These are phyloP conservation scores for Drosophila busckii DNA, from an alignment of 1,140 invertebrate genomes.

Conservation along the genomic window DNA sequence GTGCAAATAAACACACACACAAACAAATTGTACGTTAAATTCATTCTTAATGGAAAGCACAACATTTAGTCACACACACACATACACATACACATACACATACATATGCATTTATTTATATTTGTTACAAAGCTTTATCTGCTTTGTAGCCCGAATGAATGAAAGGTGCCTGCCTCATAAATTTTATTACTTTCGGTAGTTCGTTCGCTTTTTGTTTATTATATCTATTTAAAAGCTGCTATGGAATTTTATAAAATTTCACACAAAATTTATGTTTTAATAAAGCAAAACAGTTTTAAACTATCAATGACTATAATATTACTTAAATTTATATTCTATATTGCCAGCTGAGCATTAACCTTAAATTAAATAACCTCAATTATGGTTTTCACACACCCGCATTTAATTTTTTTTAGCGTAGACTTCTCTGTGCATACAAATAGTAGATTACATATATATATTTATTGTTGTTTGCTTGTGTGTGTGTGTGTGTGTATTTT, in stretches of 20 bases:
- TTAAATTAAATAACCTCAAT: no score
- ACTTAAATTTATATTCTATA: no score
- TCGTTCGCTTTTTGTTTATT: no score
- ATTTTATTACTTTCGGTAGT: slow-evolving; percentile 59
- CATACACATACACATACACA: neutral
- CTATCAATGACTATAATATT: no score
- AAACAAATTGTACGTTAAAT: slow-evolving; percentile 36
- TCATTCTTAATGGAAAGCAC: slow-evolving; percentile 68
- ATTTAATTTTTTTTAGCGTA: no score
- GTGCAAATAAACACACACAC: slow-evolving; percentile 13
- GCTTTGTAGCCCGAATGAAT: slow-evolving; percentile 55
- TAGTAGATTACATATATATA: neutral
- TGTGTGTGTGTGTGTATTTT: neutral
- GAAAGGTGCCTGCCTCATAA: slow-evolving; percentile 60
- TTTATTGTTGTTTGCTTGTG: neutral
- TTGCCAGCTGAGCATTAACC: no score
- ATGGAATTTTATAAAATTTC: no score
- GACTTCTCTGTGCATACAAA: slow-evolving; percentile 37
- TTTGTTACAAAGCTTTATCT: slow-evolving; percentile 57
- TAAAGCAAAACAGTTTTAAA: no score
- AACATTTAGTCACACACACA: slow-evolving; percentile 17
- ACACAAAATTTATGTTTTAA: no score
- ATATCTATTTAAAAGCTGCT: no score
- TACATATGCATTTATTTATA: slow-evolving; percentile 7
- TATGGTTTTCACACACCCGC: no score